These are phyloP conservation scores for Podabrus alpinus DNA, from an alignment of 2,888 invertebrate genomes.

Conservation along the genomic window DNA sequence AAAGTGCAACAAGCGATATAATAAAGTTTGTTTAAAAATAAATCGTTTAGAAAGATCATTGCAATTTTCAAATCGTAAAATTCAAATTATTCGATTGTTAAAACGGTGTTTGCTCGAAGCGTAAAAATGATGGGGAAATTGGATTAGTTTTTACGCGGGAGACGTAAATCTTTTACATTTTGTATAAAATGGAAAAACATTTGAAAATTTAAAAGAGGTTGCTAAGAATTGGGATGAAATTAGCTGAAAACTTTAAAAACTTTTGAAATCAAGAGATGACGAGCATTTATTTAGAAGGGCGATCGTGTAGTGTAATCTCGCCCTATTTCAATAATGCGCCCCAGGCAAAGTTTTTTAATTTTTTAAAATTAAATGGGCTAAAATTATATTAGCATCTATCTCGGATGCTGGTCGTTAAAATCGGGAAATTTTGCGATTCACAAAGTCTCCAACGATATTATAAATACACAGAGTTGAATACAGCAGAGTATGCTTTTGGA, in stretches of 20 bases:
- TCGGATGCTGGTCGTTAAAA: too few relatives aligned
- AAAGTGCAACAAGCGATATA: not conserved
- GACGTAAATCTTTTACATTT: not conserved
- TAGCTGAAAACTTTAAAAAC: not conserved
- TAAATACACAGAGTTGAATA: too few relatives aligned
- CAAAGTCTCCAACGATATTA: too few relatives aligned
- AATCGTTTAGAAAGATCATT: not conserved
- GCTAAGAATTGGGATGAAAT: not conserved
- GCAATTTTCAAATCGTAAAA: not conserved
- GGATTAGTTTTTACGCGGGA: not conserved
- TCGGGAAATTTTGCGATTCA: too few relatives aligned
- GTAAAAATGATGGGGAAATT: not conserved
- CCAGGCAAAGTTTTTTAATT: too few relatives aligned
- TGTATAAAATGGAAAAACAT: not conserved
- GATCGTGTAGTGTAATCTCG: too few relatives aligned
- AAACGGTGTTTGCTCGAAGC: not conserved
- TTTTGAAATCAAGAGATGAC: too few relatives aligned
- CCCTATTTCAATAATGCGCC: too few relatives aligned
- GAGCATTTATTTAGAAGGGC: too few relatives aligned
- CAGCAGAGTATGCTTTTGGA: too few relatives aligned
- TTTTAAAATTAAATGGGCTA: too few relatives aligned
- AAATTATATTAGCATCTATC: too few relatives aligned
- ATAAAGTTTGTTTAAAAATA: not conserved
- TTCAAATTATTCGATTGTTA: not conserved
- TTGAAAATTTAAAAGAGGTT: not conserved